Conservation (phyloP, 2,888 invertebrate species). For the Drosophila paucipuncta region DNA sequence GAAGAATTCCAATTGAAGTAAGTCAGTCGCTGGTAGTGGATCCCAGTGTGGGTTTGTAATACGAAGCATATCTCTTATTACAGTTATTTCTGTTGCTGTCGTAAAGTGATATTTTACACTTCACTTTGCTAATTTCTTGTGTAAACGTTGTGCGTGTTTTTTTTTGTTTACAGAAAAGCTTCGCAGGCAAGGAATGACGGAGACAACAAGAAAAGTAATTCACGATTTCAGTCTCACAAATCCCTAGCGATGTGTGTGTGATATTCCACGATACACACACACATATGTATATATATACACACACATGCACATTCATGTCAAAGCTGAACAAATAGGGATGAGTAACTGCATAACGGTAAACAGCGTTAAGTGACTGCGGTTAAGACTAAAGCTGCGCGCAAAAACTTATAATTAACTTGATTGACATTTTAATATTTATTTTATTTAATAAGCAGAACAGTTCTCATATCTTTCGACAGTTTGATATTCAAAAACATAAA, state of each 20-base stretch:
- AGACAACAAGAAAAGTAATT: conserved; percentile 52
- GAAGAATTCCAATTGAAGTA: conserved; percentile 24
- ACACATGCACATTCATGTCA: background rate
- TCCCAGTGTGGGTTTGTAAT: conserved; percentile 32
- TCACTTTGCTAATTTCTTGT: conserved; percentile 57
- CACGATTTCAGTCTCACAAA: conserved; percentile 58
- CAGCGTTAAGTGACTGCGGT: conserved; percentile 31
- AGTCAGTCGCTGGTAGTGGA: conserved; percentile 26
- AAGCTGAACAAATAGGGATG: conserved; percentile 32
- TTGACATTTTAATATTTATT: background rate
- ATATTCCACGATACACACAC: conserved; percentile 13
- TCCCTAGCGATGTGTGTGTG: conserved; percentile 27
- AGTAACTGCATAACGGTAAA: conserved; percentile 38
- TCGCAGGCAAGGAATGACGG: conserved; percentile 20
- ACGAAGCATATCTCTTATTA: conserved; percentile 15
- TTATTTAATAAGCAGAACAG: background rate
- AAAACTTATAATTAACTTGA: background rate
- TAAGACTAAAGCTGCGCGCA: conserved; percentile 3
- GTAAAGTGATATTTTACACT: conserved; percentile 61
- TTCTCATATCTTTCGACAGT: background rate
- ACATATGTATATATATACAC: background rate
- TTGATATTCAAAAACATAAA: background rate
- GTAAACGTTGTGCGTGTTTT: conserved; percentile 50
- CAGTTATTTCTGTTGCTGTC: conserved; percentile 24
- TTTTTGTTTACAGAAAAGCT: conserved; percentile 65